Evolutionary conservation across 2,113 vertebrate genomes (phyloP), one percentile per base, ranked within the genome.

Genomic region (Apus apus): DNA sequence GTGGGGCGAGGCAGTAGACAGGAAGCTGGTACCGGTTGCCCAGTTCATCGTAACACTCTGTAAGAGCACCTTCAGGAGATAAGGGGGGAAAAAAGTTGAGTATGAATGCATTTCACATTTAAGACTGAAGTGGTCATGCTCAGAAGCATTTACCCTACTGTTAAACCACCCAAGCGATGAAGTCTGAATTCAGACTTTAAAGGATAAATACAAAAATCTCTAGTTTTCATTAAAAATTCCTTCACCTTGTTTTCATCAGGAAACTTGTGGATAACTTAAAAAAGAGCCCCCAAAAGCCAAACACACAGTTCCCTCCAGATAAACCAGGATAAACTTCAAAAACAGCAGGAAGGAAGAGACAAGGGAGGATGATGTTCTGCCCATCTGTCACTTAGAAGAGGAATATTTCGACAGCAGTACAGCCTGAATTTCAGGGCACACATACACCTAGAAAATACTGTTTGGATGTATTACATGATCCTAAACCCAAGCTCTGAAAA

Each of bases 11-110:
- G 98, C 99, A 99, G 97, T 99, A 99, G 77, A 99, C 99, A 0
- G 99, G 99, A 64, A 99, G 99, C 98, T 99, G 99, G 97, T 99
- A 99, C 27, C 99, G 98, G 97, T 99, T 99, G 56, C 99, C 99
- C 97, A 99, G 98, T 91, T 99, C 99, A 91, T 99, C 99, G 6
- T 99, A 99, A 96, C 99, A 99, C 97, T 99, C 99, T 0, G 99
- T 99, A 87, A 99, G 98, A 93, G 98, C 98, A 97, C 99, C 99
- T 99, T 75, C 8, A 40, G 96, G 72, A 93, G 60, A 96, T 32
- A 93, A 62, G 13, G 89, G 4, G 23, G 71, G 9, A 48, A 38
- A 38, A 26, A 11, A 2, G 70, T 34, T 22, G 8, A 80, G 51
- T 3, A 21, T 27, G 77, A 75, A 89, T 18, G 32, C 15, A 43